A percentile compares a stretch with the other conserved stretches of the same genome.
Evolutionary conservation across 2,797 vertebrate species (phyloP).

Genomic region (Dicrostonyx torquatus): DNA sequence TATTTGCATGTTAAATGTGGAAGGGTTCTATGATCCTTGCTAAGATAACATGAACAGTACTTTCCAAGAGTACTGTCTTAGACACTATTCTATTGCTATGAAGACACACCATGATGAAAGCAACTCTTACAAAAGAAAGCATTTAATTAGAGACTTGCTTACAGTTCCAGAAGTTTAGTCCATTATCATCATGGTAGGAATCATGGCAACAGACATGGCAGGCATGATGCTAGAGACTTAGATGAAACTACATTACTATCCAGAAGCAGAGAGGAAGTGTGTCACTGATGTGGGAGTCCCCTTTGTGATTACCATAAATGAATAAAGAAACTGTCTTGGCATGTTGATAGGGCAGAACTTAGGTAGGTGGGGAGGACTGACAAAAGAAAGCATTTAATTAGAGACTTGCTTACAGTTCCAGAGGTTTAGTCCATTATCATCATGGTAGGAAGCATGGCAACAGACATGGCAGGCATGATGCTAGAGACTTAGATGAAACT

Average conservation of each 20-base stretch:
- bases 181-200: not conserved
- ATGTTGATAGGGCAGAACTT: no score
- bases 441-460: not conserved
- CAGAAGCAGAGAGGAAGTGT: not conserved
- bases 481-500: not conserved
- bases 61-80: not conserved
- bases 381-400: not conserved
- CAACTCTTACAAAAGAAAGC: not conserved
- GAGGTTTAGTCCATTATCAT: not conserved
- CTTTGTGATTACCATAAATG: no score
- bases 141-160: not conserved
- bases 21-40: not conserved
- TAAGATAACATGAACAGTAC: not conserved
- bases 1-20: not conserved
- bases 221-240: not conserved
- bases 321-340: no score
- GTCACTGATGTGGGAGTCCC: no score
- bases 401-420: not conserved
- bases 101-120: not conserved
- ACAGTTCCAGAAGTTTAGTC: not conserved
- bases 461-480: rapidly evolving
- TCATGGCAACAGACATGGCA: no score
- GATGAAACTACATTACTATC: not conserved
- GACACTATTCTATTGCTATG: not conserved
- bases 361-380: no score